phyloP scores from a whole-genome alignment of 2,888 invertebrate genomes.

The Campoplex nolae region DNA sequence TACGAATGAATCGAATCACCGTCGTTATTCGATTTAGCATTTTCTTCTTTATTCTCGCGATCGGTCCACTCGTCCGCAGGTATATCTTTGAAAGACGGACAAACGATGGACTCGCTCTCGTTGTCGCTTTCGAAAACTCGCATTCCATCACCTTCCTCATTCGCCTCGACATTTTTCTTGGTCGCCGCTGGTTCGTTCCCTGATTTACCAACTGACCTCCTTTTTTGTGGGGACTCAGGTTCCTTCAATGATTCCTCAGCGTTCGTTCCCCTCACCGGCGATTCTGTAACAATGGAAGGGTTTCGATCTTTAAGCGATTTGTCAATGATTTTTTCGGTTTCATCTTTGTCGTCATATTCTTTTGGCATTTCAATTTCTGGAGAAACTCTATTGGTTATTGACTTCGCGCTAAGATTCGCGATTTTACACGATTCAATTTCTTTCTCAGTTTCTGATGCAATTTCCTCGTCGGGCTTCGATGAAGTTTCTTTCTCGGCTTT shows the following conservation, averaged over 20 bases:
- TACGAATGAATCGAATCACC: slow-evolving; percentile 57
- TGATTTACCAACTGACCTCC: slow-evolving; percentile 15
- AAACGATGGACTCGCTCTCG: slow-evolving; percentile 68
- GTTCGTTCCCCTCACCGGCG: slow-evolving; percentile 44
- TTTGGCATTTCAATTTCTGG: slow-evolving; percentile 8
- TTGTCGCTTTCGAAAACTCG: slow-evolving; percentile 46
- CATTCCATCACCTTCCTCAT: slow-evolving; percentile 5
- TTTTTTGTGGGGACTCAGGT: neutral
- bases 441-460: neutral
- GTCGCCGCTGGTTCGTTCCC: slow-evolving; percentile 10
- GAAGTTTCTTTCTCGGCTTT: neutral
- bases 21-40: neutral
- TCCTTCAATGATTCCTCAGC: slow-evolving; percentile 40
- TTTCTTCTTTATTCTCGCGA: slow-evolving; percentile 27
- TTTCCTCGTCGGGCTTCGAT: neutral
- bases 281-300: slow-evolving; percentile 74
- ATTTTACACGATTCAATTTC: neutral
- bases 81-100: slow-evolving; percentile 76
- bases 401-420: neutral
- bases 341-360: slow-evolving; percentile 37
- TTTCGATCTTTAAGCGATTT: slow-evolving; percentile 69
- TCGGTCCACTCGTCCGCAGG: slow-evolving; percentile 75
- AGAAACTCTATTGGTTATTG: slow-evolving; percentile 21
- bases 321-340: slow-evolving; percentile 44
- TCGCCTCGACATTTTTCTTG: slow-evolving; percentile 8